Evolutionary conservation across 2,797 vertebrate genomes (phyloP).

Genomic region (Micropoecilia bifurca): DNA sequence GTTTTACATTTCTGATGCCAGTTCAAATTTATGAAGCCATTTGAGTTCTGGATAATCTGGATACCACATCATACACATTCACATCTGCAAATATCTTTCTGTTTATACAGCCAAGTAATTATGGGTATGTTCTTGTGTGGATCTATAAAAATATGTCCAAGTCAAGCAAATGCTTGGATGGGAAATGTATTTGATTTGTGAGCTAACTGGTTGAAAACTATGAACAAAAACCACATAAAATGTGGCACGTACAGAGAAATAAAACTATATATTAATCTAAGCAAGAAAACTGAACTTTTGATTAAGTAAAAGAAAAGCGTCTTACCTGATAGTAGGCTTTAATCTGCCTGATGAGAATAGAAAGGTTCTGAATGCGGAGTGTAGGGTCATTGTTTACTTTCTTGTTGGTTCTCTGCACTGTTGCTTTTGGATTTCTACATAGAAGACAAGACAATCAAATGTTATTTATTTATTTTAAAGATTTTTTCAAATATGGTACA

Average conservation of each 20-base stretch:
- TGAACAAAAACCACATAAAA: background rate
- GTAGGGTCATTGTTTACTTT: conserved; percentile 96
- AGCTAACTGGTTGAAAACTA: conserved; percentile 1
- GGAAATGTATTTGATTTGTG: conserved; percentile 8
- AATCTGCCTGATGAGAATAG: conserved; percentile 93
- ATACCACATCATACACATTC: conserved; percentile 67
- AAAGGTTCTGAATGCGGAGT: conserved; percentile 94
- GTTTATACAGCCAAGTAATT: conserved; percentile 34
- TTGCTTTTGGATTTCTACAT: conserved; percentile 92
- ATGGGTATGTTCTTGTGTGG: conserved; percentile 26
- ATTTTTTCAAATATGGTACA: background rate
- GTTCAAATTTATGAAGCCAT: conserved; percentile 30
- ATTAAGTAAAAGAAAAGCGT: background rate
- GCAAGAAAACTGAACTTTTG: background rate
- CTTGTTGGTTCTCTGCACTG: conserved; percentile 94
- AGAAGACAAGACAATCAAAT: conserved; percentile 19
- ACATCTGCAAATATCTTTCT: conserved; percentile 44
- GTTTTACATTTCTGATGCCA: conserved; percentile 34
- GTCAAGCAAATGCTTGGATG: background rate
- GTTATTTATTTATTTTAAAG: background rate
- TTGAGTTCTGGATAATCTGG: conserved; percentile 57
- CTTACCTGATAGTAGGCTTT: conserved; percentile 97
- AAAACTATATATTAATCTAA: background rate
- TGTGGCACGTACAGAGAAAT: background rate
- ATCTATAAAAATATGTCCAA: background rate